phyloP scores from a whole-genome alignment of 2,797 vertebrate species.

The Trichosurus vulpecula region DNA sequence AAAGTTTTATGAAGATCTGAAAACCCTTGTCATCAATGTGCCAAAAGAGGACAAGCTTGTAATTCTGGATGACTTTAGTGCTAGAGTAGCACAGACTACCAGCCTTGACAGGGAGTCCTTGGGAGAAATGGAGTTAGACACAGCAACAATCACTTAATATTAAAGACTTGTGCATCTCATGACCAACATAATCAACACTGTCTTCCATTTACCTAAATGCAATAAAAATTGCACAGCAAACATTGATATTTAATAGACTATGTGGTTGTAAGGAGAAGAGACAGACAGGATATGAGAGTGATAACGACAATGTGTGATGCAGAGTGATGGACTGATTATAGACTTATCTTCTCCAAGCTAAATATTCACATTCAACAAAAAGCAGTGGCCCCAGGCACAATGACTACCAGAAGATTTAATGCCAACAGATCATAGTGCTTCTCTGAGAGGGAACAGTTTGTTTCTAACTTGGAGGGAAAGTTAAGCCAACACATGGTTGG shows the following conservation, averaged over 20 bases:
- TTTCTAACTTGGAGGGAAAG: neutral
- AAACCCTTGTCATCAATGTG: neutral
- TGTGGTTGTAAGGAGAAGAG: neutral
- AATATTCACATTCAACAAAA: neutral
- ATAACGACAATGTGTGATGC: neutral
- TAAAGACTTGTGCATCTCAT: neutral
- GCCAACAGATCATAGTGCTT: neutral
- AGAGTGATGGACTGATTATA: neutral
- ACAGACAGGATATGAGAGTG: neutral
- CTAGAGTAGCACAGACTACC: neutral
- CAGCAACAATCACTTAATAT: neutral
- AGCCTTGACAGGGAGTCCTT: neutral
- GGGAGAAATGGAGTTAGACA: neutral
- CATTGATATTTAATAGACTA: neutral
- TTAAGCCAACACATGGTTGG: neutral
- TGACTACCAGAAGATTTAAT: neutral
- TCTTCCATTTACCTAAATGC: neutral
- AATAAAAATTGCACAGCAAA: neutral
- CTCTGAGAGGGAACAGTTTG: neutral
- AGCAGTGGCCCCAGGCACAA: neutral
- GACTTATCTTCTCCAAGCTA: neutral
- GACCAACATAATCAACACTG: neutral
- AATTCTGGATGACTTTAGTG: too few relatives aligned
- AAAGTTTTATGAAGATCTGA: neutral
- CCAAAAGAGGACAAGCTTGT: neutral